phyloP scores from a whole-genome alignment of 2,888 invertebrate genomes.

The Eilema depressum region DNA sequence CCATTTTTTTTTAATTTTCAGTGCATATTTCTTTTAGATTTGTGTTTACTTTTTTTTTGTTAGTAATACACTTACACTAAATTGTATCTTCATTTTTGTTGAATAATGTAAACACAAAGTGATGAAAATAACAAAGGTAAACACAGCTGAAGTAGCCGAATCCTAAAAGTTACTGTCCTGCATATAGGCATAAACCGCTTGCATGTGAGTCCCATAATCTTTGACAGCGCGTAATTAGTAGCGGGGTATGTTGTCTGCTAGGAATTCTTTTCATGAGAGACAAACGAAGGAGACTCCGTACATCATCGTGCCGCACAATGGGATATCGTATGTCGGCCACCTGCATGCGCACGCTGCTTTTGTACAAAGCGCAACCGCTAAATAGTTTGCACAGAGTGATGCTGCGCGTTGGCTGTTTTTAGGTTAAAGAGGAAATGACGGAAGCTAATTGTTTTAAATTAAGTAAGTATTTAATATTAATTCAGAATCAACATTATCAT shows the following conservation, averaged over 20 bases:
- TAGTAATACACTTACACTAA: no score
- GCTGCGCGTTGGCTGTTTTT: constrained; percentile 31
- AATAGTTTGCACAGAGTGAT: constrained; percentile 33
- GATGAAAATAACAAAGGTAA: not conserved
- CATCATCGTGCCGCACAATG: constrained; percentile 72
- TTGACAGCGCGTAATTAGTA: constrained; percentile 80
- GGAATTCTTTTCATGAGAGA: constrained; percentile 83
- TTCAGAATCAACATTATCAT: not conserved
- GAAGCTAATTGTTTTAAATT: not conserved
- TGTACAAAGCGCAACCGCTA: constrained; percentile 52
- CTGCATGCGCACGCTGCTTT: constrained; percentile 79
- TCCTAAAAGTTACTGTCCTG: not conserved
- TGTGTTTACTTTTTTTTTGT: no score
- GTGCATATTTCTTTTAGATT: no score
- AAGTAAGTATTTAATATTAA: not conserved
- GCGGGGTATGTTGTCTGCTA: constrained; percentile 81
- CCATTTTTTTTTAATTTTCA: no score
- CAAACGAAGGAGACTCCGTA: constrained; percentile 76
- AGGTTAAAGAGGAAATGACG: not conserved
- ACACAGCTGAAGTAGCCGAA: not conserved
- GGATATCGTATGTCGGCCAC: constrained; percentile 86
- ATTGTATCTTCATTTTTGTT: no score
- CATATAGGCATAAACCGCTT: constrained; percentile 23
- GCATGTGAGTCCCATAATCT: constrained; percentile 55
- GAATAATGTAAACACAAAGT: no score